Evolutionary conservation across 2,888 invertebrate genomes (phyloP).

Genomic region (Nemapogon koenigi): DNA sequence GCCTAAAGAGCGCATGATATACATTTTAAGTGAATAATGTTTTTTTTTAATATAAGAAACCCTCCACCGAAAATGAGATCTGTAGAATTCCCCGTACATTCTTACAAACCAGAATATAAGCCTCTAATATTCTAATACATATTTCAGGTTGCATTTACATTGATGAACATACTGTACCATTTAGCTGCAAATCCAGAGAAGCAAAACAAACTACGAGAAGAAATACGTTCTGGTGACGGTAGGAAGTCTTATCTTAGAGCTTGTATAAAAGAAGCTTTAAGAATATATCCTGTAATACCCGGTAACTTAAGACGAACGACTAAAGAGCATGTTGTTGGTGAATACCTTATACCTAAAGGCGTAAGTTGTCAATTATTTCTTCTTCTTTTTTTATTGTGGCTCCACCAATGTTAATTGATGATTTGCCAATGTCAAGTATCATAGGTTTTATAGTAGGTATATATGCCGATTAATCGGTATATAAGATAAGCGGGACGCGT

Average conservation of each 20-base stretch:
- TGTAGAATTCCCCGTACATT: too few species aligned
- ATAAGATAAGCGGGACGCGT: too few species aligned
- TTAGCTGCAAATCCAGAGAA: constrained; percentile 56
- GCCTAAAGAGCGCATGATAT: too few species aligned
- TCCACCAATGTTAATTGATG: too few species aligned
- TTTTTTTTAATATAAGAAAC: background rate
- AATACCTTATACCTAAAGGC: constrained; percentile 47
- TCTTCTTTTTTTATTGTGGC: too few species aligned
- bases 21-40: too few species aligned
- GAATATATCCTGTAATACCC: constrained; percentile 43
- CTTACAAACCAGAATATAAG: too few species aligned
- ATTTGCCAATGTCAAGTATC: too few species aligned
- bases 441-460: too few species aligned
- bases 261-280: constrained; percentile 68
- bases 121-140: constrained; percentile 2
- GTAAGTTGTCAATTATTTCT: too few species aligned
- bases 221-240: constrained; percentile 29
- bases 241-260: constrained; percentile 62
- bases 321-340: constrained; percentile 42
- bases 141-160: constrained; percentile 42
- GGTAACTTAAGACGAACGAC: constrained; percentile 40
- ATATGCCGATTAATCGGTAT: too few species aligned
- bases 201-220: constrained; percentile 54
- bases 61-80: background rate
- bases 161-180: constrained; percentile 53